phyloP scores from a whole-genome alignment of 1,140 invertebrate species.

The Lepidurus packardi region DNA sequence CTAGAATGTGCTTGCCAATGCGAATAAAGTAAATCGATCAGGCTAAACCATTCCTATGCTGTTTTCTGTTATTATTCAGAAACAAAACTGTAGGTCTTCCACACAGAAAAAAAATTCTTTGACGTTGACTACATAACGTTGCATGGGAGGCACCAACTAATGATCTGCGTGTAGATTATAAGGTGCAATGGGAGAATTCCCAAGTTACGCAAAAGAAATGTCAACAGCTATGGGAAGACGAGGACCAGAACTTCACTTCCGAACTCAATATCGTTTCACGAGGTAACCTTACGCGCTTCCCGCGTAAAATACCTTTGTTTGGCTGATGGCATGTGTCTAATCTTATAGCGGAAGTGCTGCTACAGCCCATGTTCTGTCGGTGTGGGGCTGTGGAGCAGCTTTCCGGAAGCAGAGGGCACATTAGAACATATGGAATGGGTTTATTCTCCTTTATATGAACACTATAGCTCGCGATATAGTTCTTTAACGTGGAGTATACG shows the following conservation, averaged over 20 bases:
- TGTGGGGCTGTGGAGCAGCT: no score
- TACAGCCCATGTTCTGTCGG: background rate
- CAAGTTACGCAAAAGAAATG: background rate
- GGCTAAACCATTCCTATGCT: no score
- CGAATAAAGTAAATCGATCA: no score
- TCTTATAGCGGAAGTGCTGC: background rate
- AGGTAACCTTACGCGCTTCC: background rate
- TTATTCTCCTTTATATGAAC: no score
- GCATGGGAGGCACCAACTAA: background rate
- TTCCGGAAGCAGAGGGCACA: no score
- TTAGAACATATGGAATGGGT: no score
- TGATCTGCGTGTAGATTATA: conserved; percentile 7
- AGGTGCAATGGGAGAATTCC: background rate
- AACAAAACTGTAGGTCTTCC: no score
- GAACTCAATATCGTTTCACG: background rate
- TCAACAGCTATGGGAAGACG: background rate
- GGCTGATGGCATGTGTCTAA: background rate
- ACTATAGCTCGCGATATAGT: no score
- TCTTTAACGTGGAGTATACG: no score
- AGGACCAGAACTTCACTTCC: background rate
- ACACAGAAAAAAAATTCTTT: background rate
- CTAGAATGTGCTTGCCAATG: no score
- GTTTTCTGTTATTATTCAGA: no score
- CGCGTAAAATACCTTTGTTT: background rate
- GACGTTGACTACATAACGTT: background rate